A percentile compares a stretch with the other conserved stretches of the same genome.
Evolutionary conservation across 1,140 invertebrate species (phyloP).

Genomic region (Wiebesia pumilae): DNA sequence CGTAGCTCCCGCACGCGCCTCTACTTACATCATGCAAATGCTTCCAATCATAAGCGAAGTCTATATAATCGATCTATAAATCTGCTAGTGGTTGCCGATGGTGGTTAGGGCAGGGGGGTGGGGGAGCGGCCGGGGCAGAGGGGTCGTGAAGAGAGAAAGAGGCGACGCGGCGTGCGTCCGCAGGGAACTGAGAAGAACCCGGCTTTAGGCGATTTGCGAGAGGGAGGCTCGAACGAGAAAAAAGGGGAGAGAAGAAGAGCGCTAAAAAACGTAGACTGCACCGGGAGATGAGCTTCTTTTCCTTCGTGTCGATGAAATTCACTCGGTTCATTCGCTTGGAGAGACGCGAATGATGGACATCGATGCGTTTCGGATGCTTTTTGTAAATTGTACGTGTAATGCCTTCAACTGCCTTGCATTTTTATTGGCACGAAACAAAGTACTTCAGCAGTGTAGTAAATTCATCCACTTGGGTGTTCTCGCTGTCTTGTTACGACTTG

Average conservation of each 20-base stretch:
- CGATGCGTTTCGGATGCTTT: not conserved
- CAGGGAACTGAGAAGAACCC: not conserved
- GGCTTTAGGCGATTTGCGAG: not conserved
- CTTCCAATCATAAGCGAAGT: conserved; percentile 73
- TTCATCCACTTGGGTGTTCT: too few species aligned
- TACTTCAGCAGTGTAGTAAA: not conserved
- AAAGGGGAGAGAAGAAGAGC: not conserved
- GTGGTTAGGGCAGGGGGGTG: not conserved
- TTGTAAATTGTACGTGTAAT: not conserved
- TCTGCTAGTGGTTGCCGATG: conserved; percentile 65
- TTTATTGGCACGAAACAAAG: not conserved
- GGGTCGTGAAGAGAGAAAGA: not conserved
- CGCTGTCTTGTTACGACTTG: too few species aligned
- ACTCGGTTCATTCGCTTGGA: not conserved
- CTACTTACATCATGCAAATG: conserved; percentile 74
- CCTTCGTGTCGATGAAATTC: not conserved
- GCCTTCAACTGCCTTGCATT: not conserved
- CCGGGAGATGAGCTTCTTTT: not conserved
- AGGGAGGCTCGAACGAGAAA: not conserved
- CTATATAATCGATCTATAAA: conserved; percentile 77
- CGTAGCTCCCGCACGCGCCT: conserved; percentile 53
- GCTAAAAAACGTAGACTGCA: not conserved
- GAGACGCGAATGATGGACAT: not conserved
- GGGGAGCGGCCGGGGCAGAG: not conserved
- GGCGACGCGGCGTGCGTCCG: not conserved